phyloP scores from a whole-genome alignment of 1,140 invertebrate species.

The Leptonema lineaticorne region DNA sequence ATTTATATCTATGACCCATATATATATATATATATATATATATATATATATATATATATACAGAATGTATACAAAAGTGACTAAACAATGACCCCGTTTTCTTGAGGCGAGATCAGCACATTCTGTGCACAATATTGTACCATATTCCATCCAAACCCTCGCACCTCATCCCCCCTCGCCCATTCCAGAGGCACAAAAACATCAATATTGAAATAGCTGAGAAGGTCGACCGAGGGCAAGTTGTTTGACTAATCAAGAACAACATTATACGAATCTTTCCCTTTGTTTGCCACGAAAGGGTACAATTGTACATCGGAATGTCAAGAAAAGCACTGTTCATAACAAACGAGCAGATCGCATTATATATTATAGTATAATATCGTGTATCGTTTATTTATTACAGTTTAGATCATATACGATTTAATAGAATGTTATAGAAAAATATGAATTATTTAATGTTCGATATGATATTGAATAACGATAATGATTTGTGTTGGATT shows the following conservation, averaged over 20 bases:
- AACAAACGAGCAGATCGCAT: too few species aligned
- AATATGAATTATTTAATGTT: too few species aligned
- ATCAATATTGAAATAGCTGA: slow-evolving; percentile 9
- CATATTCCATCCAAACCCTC: too few species aligned
- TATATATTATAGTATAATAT: too few species aligned
- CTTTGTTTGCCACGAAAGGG: not conserved
- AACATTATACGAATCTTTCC: not conserved
- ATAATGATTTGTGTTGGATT: too few species aligned
- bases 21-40: not conserved
- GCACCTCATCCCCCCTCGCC: not conserved
- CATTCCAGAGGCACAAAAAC: not conserved
- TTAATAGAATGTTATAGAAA: too few species aligned
- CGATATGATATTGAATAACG: too few species aligned
- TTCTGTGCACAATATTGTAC: not conserved
- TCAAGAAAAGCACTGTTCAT: too few species aligned
- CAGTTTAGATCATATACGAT: too few species aligned
- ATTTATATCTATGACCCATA: not conserved
- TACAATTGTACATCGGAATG: not conserved
- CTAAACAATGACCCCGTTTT: slow-evolving; percentile 25
- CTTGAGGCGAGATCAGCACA: slow-evolving; percentile 18
- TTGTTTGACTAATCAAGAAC: slow-evolving; percentile 13
- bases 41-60: not conserved
- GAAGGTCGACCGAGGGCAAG: not conserved
- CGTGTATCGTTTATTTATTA: too few species aligned
- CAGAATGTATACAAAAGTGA: not conserved